Base-by-base conservation (phyloP, 2,113 vertebrate genomes). In the Gasterosteus nipponicus region DNA sequence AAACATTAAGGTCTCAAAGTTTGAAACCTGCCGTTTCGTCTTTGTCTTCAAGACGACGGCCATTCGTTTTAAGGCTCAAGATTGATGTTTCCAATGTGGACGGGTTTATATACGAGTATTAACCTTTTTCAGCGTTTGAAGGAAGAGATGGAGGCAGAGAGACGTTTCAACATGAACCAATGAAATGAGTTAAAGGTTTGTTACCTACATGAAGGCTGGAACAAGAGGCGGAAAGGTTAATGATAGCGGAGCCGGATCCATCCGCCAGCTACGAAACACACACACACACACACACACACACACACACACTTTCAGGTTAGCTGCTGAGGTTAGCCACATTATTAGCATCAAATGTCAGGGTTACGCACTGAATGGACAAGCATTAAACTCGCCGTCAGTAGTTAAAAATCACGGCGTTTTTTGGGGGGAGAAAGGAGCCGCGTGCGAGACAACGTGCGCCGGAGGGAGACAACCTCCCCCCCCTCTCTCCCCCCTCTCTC, bases 171-270 rank as follows among this genome's bases (percentile, higher is more conserved):
- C 2, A 26, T 57, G 49, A 69, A 59, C 59, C 44, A 44, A 71
- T 74, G 53, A 81, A n/a, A 69, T 69, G 18, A 58, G 77, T 77
- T 68, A 26, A 42, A 64, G 19, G 70, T 59, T 26, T 86, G 88
- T 87, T 98, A 99, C 98, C 94, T 97, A 99, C 97, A 96, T 96
- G 96, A 81, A 95, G 92, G 78, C 89, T 94, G 94, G 94, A 92
- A 78, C 86, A 69, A 94, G 96, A 93, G 84, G 94, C 74, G 61
- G 94, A 95, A 62, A 88, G 90, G 94, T 97, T 98, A 98, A 97
- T 96, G 89, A 96, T 90, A 78, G 95, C 92, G 58, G 96, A 96
- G 87, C 92, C 91, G 90, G 95, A 85, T 71, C 95, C 95, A 9
- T 98, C 97, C 29, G 95, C 81, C 73, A 91, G 56, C 92, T 91